These are phyloP conservation scores for Monochamus alternatus DNA, from an alignment of 2,888 invertebrate genomes.

Conservation along the genomic window DNA sequence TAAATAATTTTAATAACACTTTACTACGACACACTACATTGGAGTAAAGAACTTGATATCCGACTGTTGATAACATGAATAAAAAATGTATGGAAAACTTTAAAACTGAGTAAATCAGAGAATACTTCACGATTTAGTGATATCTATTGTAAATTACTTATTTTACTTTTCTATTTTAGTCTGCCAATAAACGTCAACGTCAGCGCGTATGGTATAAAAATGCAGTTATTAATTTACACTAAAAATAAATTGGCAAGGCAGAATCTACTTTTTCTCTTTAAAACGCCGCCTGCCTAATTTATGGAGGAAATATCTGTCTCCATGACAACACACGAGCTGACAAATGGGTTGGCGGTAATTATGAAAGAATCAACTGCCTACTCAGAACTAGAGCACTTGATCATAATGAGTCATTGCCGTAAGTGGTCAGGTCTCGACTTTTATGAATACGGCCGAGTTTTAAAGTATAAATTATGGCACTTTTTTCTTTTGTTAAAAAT, in stretches of 20 bases:
- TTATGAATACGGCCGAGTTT: constrained; percentile 49
- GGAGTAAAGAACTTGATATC: no score
- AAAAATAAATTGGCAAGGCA: not conserved
- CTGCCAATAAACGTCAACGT: no score
- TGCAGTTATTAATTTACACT: not conserved
- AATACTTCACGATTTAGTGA: not conserved
- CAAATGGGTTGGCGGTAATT: constrained; percentile 52
- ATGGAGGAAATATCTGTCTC: constrained; percentile 26
- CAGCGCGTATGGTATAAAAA: not conserved
- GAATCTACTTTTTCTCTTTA: constrained; percentile 11
- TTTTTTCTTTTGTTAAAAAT: constrained; percentile 48
- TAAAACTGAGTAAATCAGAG: no score
- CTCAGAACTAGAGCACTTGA: constrained; percentile 56
- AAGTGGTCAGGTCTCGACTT: constrained; percentile 52
- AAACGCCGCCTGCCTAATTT: constrained; percentile 16
- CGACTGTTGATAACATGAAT: no score
- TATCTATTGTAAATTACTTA: not conserved
- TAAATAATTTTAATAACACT: no score
- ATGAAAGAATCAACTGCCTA: constrained; percentile 54
- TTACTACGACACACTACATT: no score
- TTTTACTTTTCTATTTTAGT: no score
- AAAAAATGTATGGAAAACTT: no score
- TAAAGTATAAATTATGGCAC: constrained; percentile 50
- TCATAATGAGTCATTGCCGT: constrained; percentile 55
- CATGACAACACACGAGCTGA: constrained; percentile 38